Conservation (phyloP, 2,113 vertebrate genomes). For the Tetraodon nigroviridis region DNA sequence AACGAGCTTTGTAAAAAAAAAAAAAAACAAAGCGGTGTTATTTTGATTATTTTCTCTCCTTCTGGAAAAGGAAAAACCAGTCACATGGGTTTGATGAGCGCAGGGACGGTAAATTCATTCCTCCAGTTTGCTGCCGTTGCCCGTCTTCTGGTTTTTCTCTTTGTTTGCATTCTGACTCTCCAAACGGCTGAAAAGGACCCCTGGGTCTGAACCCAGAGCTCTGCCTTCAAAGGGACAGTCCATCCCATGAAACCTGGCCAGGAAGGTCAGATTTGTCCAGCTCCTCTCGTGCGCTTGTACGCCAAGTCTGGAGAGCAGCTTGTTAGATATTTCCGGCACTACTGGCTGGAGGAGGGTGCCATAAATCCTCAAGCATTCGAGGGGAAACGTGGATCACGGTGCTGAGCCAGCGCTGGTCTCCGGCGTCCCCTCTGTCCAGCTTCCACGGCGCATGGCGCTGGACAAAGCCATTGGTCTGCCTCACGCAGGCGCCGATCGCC, state of each 20-base stretch:
- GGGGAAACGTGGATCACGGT: conserved; percentile 81
- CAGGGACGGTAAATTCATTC: not conserved
- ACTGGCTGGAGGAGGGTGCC: conserved; percentile 87
- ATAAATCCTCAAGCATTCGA: conserved; percentile 87
- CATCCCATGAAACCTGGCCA: conserved; percentile 71
- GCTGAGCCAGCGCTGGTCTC: conserved; percentile 79
- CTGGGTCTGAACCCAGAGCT: conserved; percentile 77
- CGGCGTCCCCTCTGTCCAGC: conserved; percentile 58
- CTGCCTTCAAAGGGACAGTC: conserved; percentile 83
- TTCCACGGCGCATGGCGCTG: conserved; percentile 92
- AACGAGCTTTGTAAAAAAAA: too few relatives aligned
- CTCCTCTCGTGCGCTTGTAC: conserved; percentile 73
- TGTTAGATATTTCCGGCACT: conserved; percentile 78
- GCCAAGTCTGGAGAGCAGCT: conserved; percentile 81
- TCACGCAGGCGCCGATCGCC: conserved; percentile 77
- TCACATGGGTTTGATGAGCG: too few relatives aligned
- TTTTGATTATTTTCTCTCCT: too few relatives aligned
- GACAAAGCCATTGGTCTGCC: conserved; percentile 86
- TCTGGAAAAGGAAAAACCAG: too few relatives aligned
- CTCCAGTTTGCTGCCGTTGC: conserved; percentile 30
- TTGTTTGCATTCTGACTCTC: conserved; percentile 51
- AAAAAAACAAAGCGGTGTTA: too few relatives aligned
- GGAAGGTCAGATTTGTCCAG: conserved; percentile 72
- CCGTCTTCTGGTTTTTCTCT: conserved; percentile 46
- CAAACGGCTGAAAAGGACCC: conserved; percentile 83